These are phyloP conservation scores for Recurvirostra avosetta DNA, from an alignment of 2,113 vertebrate genomes.

Conservation along the genomic window DNA sequence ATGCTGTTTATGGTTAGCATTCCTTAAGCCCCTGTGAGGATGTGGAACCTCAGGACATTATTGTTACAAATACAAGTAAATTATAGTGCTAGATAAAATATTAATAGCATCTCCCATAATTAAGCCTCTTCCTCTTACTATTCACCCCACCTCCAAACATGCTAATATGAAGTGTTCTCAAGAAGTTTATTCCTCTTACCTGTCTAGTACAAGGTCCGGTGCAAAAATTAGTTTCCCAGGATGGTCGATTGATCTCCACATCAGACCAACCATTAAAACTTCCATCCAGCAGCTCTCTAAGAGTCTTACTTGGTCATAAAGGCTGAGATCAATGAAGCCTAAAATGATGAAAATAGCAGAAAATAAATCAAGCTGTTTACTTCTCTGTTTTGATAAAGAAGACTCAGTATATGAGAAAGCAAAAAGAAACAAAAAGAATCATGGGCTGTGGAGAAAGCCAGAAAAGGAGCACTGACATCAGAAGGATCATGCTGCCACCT, in stretches of 20 bases:
- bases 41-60: background rate
- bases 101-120: background rate
- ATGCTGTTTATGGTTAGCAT: background rate
- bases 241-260: constrained; percentile 96
- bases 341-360: background rate
- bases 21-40: background rate
- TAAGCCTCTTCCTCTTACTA: background rate
- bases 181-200: constrained; percentile 72
- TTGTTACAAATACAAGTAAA: background rate
- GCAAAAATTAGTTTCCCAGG: constrained; percentile 96
- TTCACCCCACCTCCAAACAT: background rate
- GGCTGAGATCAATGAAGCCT: constrained; percentile 92
- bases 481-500: background rate
- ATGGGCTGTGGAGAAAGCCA: background rate
- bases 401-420: background rate
- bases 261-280: constrained; percentile 95
- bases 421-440: background rate
- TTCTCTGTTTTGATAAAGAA: background rate
- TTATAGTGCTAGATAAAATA: background rate
- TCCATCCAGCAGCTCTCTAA: constrained; percentile 97
- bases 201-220: constrained; percentile 90
- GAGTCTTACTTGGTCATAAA: constrained; percentile 91
- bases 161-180: background rate
- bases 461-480: background rate
- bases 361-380: background rate